These are phyloP conservation scores for Cassiopea andromeda DNA, from an alignment of 30 jellyfish, hydroid and myxozoan genomes.

Conservation along the genomic window DNA sequence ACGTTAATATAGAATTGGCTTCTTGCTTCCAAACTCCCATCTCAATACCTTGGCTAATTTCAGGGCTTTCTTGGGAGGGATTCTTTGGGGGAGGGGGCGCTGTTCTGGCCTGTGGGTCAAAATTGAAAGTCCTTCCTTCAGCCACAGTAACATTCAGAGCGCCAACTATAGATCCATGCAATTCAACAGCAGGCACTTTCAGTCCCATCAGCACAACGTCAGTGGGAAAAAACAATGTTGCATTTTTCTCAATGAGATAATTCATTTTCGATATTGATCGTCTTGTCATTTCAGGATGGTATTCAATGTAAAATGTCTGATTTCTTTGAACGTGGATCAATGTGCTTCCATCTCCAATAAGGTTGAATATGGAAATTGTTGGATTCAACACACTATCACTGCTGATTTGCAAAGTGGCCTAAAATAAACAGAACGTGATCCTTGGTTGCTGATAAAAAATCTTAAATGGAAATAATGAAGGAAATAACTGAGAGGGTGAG, in stretches of 20 bases:
- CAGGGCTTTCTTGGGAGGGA: background rate
- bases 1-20: conserved; percentile 32
- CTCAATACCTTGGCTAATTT: conserved; percentile 8
- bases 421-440: background rate
- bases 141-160: conserved; percentile 66
- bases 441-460: background rate
- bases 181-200: conserved; percentile 29
- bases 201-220: conserved; percentile 50
- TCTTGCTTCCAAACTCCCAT: conserved; percentile 65
- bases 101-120: conserved; percentile 37
- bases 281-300: conserved; percentile 48
- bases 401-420: conserved; percentile 58
- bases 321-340: conserved; percentile 37
- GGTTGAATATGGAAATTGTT: conserved; percentile 47
- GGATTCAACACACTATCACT: background rate
- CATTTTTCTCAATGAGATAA: conserved; percentile 31
- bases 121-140: conserved; percentile 20
- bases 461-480: no score
- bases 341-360: conserved; percentile 44
- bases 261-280: conserved; percentile 46
- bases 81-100: conserved; percentile 51
- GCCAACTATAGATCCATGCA: conserved; percentile 44
- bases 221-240: conserved; percentile 39
- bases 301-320: conserved; percentile 59
- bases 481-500: background rate